These are phyloP conservation scores for Lathronympha strigana DNA, from an alignment of 2,888 invertebrate species.

Conservation along the genomic window DNA sequence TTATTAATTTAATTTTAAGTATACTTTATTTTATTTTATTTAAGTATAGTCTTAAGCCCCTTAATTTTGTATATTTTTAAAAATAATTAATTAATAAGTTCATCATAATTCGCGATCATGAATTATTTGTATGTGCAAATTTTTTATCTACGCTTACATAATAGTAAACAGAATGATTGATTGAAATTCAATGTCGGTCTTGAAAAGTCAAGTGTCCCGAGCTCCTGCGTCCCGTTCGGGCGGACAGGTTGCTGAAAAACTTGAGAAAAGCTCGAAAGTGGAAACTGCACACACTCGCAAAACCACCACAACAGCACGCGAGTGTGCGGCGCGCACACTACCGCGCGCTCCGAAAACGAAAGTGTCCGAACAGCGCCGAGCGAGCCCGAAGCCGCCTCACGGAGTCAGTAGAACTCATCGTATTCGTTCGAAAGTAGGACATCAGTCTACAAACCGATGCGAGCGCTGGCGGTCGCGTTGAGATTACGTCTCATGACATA, in stretches of 20 bases:
- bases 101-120: background rate
- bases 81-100: background rate
- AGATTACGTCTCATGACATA: conserved; percentile 79
- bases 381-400: conserved; percentile 82
- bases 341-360: conserved; percentile 80
- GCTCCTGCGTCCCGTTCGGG: background rate
- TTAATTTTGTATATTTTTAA: too few species aligned
- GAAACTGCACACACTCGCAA: conserved; percentile 69
- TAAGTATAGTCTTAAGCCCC: too few species aligned
- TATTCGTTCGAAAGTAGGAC: conserved; percentile 83
- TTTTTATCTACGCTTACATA: background rate
- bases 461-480: conserved; percentile 77
- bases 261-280: conserved; percentile 80
- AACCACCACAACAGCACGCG: conserved; percentile 33
- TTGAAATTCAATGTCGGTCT: background rate
- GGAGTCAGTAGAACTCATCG: conserved; percentile 83
- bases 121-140: background rate
- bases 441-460: conserved; percentile 85
- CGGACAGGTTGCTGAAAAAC: conserved; percentile 57
- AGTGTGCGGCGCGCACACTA: conserved; percentile 57
- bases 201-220: background rate
- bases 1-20: background rate
- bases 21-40: background rate
- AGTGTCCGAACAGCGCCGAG: conserved; percentile 80
- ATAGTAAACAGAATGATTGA: background rate